Evolutionary conservation across 2,888 invertebrate species (phyloP).

Genomic region (Nomada fucata): DNA sequence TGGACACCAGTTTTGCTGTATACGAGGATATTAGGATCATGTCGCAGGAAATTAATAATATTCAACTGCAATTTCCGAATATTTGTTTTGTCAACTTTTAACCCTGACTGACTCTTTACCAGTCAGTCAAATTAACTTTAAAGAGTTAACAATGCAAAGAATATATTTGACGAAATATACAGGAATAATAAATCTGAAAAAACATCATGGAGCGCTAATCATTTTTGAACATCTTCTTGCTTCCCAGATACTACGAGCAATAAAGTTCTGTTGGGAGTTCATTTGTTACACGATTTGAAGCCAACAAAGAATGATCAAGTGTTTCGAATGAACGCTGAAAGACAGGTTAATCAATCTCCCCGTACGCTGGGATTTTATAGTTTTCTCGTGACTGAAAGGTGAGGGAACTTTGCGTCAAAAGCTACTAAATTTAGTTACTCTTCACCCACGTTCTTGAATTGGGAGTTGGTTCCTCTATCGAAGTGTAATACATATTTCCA

Average conservation of each 20-base stretch:
- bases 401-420: not conserved
- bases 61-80: no score
- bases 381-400: conserved; percentile 6
- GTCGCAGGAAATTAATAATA: no score
- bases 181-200: no score
- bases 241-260: not conserved
- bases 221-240: not conserved
- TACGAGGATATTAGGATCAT: no score
- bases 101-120: no score
- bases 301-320: not conserved
- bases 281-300: conserved; percentile 2
- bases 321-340: conserved; percentile 10
- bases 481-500: not conserved
- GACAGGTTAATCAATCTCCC: not conserved
- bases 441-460: not conserved
- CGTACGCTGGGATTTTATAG: conserved; percentile 10
- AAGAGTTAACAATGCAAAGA: no score
- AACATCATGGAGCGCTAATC: not conserved
- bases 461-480: not conserved
- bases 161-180: no score
- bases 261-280: not conserved
- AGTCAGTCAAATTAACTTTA: no score
- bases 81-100: no score
- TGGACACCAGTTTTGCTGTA: no score
- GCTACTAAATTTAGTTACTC: conserved; percentile 10